These are phyloP conservation scores for Ptychadena robeensis DNA, from an alignment of 2,797 vertebrate genomes.

Conservation along the genomic window DNA sequence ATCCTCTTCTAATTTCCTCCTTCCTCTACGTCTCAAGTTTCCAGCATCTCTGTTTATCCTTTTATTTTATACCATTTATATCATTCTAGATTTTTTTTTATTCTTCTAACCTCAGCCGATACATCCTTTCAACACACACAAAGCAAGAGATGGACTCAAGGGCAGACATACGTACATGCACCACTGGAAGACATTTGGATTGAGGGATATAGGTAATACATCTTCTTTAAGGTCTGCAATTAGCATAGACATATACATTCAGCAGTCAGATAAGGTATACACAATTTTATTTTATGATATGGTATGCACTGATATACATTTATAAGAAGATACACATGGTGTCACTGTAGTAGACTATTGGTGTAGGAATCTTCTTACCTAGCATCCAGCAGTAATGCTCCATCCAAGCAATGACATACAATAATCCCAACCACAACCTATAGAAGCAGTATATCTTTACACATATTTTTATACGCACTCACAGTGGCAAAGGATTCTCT, in stretches of 20 bases:
- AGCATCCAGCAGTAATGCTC: background rate
- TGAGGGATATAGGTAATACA: slow-evolving; percentile 3
- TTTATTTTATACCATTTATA: background rate
- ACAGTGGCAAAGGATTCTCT: background rate
- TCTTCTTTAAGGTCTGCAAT: background rate
- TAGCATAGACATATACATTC: background rate
- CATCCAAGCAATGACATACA: slow-evolving; percentile 6
- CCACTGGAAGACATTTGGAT: background rate
- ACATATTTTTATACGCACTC: background rate
- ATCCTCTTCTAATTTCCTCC: slow-evolving; percentile 22
- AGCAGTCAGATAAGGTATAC: background rate
- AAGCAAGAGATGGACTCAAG: background rate
- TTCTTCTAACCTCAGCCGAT: background rate
- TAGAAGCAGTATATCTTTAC: background rate
- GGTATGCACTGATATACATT: slow-evolving; percentile 9
- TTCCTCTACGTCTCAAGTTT: background rate
- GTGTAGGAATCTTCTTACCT: background rate
- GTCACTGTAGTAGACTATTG: background rate
- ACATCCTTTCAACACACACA: background rate
- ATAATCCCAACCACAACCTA: background rate
- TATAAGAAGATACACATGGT: background rate
- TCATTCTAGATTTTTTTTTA: slow-evolving; percentile 14
- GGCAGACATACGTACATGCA: background rate
- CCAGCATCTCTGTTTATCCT: slow-evolving; percentile 1
- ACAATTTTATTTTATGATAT: background rate